phyloP scores from a whole-genome alignment of 2,113 vertebrate genomes.

The Gymnorhina tibicen region DNA sequence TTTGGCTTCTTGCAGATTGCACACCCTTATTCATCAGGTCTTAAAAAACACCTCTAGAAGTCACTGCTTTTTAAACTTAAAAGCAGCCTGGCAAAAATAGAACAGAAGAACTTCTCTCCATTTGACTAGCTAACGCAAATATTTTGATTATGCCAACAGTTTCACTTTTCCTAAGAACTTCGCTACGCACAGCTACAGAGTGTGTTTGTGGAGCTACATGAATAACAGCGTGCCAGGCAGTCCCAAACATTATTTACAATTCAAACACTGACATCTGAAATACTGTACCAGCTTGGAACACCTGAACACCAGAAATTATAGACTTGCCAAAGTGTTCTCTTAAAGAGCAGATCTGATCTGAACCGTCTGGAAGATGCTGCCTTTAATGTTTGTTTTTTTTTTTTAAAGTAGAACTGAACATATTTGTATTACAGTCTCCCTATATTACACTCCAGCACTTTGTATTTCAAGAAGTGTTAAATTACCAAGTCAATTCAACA shows the following conservation, averaged over 20 bases:
- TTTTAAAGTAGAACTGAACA: background rate
- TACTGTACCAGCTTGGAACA: background rate
- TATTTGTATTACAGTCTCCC: background rate
- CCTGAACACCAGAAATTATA: background rate
- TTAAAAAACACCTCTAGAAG: background rate
- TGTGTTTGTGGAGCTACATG: background rate
- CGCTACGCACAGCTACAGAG: background rate
- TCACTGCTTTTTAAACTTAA: background rate
- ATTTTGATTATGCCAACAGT: background rate
- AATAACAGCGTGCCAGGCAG: background rate
- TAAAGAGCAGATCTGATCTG: background rate
- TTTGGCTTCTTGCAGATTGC: background rate
- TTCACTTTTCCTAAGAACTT: background rate
- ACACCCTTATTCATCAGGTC: background rate
- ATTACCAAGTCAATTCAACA: background rate
- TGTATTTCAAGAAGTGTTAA: background rate
- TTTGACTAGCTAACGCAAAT: background rate
- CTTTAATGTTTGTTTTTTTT: background rate
- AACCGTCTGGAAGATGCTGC: background rate
- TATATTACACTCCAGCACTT: background rate
- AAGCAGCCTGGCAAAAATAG: background rate
- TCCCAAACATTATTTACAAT: background rate
- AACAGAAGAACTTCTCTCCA: background rate
- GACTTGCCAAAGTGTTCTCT: background rate
- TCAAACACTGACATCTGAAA: constrained; percentile 14